Conservation (phyloP, 2,888 invertebrate genomes). For the Nephrotoma guestfalica region DNA sequence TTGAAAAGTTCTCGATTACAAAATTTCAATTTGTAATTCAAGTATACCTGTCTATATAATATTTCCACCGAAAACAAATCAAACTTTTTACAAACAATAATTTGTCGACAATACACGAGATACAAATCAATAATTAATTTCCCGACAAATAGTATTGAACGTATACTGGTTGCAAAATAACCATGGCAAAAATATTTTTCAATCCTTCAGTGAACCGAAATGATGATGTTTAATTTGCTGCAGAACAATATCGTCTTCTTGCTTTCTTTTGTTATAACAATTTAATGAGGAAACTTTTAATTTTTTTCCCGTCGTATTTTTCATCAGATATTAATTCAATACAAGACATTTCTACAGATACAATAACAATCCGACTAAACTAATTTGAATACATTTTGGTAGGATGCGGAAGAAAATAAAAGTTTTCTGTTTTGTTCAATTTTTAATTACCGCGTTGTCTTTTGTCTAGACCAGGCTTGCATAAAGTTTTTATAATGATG, state of each 20-base stretch:
- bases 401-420: neutral
- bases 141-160: neutral
- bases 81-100: neutral
- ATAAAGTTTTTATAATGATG: too few relatives aligned
- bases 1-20: too few relatives aligned
- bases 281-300: neutral
- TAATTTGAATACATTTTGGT: neutral
- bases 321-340: neutral
- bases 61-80: neutral
- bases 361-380: neutral
- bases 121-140: neutral
- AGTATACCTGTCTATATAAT: neutral
- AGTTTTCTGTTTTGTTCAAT: neutral
- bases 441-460: neutral
- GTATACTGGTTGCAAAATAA: too few relatives aligned
- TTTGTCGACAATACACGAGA: neutral
- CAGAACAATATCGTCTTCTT: neutral
- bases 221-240: neutral
- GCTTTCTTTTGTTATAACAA: neutral
- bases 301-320: neutral
- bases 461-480: too few relatives aligned
- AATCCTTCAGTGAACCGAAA: neutral
- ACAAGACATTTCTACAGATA: neutral
- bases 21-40: too few relatives aligned
- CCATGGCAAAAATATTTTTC: neutral